phyloP scores from a whole-genome alignment of 2,113 vertebrate genomes.

The Vicugna pacos region DNA sequence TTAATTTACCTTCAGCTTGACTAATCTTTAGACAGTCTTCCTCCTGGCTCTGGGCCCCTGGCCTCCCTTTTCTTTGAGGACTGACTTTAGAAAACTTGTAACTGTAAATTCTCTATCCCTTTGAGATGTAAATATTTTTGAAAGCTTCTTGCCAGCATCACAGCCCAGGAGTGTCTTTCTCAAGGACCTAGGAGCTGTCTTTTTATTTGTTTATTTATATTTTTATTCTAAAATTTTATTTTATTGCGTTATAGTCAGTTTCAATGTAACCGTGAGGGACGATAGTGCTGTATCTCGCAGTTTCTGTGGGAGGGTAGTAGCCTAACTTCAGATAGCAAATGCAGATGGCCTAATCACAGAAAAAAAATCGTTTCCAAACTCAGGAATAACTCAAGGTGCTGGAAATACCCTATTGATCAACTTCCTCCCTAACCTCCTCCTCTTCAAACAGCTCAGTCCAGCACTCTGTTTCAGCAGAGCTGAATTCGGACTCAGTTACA shows the following conservation, averaged over 20 bases:
- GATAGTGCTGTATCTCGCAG: rapidly evolving
- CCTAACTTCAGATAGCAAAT: not conserved
- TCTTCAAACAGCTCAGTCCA: not conserved
- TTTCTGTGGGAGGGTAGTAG: not conserved
- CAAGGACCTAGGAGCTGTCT: not conserved
- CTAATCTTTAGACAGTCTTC: not conserved
- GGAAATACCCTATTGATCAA: not conserved
- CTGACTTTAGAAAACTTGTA: not conserved
- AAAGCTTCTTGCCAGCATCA: not conserved
- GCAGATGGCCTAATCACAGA: not conserved
- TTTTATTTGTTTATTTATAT: not conserved
- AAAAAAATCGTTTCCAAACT: not conserved
- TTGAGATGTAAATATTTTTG: not conserved
- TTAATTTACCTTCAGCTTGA: not conserved
- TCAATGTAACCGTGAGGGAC: not conserved
- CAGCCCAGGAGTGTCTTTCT: not conserved
- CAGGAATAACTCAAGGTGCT: not conserved
- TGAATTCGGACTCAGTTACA: not conserved
- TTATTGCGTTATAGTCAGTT: too few species aligned
- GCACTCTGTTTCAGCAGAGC: not conserved
- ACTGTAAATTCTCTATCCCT: not conserved
- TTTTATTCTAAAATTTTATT: too few species aligned
- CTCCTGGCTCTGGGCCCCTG: not conserved
- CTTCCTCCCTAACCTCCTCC: not conserved
- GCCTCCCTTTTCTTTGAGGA: not conserved